phyloP scores from a whole-genome alignment of 1,140 invertebrate species.

The Drosophila auraria region DNA sequence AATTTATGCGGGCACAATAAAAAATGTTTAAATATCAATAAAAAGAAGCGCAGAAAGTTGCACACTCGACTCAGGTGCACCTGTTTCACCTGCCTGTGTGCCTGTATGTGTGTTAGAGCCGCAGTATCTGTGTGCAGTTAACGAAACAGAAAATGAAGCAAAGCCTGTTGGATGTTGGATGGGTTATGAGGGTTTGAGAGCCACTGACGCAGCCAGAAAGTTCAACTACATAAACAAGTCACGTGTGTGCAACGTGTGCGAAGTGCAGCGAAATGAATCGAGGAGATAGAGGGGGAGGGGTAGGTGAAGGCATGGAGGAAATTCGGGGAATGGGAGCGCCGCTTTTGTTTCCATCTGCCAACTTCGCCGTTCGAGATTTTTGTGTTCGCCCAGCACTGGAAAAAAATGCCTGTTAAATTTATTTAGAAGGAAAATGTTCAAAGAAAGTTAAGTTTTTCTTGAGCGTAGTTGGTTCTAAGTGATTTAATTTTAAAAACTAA shows the following conservation, averaged over 20 bases:
- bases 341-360: constrained; percentile 63
- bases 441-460: too few relatives aligned
- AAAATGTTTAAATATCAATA: constrained; percentile 81
- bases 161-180: constrained; percentile 34
- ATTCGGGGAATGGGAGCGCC: constrained; percentile 31
- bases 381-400: constrained; percentile 1
- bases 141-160: constrained; percentile 81
- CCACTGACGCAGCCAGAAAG: constrained; percentile 52
- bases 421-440: too few relatives aligned
- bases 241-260: constrained; percentile 80
- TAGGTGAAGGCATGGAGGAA: neutral
- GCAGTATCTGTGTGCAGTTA: constrained; percentile 54
- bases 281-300: constrained; percentile 15
- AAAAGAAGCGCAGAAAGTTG: constrained; percentile 46
- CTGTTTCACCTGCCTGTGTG: constrained; percentile 10
- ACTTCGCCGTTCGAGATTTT: constrained; percentile 33
- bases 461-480: too few relatives aligned
- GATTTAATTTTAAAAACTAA: too few relatives aligned
- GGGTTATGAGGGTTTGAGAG: constrained; percentile 45
- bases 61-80: constrained; percentile 16
- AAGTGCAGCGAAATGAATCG: constrained; percentile 74
- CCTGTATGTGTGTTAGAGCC: constrained; percentile 19
- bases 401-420: too few relatives aligned
- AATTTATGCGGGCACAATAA: constrained; percentile 73
- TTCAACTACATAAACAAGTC: constrained; percentile 83